Base-by-base conservation (phyloP, 92 coral and sea anemone species). In the Scolanthus callimorphus region DNA sequence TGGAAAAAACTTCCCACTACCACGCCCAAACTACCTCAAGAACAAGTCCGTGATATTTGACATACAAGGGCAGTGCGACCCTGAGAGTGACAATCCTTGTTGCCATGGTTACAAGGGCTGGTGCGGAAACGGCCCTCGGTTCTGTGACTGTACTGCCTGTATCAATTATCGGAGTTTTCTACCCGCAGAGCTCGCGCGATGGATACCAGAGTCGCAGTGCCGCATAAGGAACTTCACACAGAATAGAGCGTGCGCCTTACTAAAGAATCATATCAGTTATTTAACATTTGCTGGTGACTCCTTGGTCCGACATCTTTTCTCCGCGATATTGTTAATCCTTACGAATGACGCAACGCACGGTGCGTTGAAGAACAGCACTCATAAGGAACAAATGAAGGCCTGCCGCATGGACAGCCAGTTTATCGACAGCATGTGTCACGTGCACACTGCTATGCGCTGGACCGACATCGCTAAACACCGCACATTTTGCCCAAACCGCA, bases 181-280 rank as follows among this genome's bases (percentile, higher is more conserved):
- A 50, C 73, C 96, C n/a, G 96, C 96, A 26, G 96, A 87, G 73
- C 77, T 82, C 25, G 81, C 90, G n/a, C 69, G 78, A 27, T 87
- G 96, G 96, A 34, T 31, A 27, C 85, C 96, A 13, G 17, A 46
- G 3, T 60, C 57, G 20, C 63, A 69, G 1, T 87, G 96, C 76
- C 51, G 20, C 0, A 67, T 87, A 2, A 80, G 38, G 54, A 87
- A 73, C 70, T 87, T 67, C 63, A 83, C 96, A 20, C 90, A 87
- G 57, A 41, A 54, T 24, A 50, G 67, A 9, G 96, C 96, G 24
- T 87, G 96, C 45, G 57, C 59, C 26, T 67, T 80, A 27, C 39
- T 87, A 0, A 78, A 89, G n/a, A 55, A 49, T 4, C 67, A 57
- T 38, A 8, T 64, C 11, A 51, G 71, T 17, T 78, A 81, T 55